Evolutionary conservation across 2,113 vertebrate species (phyloP), one percentile per base, ranked within the genome.

Genomic region (Agapornis roseicollis): DNA sequence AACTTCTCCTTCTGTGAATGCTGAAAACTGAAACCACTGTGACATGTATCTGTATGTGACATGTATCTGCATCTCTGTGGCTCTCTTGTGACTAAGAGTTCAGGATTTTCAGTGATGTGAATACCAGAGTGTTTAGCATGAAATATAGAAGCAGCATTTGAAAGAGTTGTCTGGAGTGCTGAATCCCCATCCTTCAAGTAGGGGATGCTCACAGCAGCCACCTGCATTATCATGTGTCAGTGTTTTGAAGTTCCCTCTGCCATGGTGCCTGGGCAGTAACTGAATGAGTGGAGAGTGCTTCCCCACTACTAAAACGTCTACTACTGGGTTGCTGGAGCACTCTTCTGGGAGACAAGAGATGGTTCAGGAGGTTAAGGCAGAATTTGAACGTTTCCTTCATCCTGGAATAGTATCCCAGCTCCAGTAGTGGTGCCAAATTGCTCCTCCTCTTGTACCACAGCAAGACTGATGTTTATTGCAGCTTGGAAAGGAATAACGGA

Each of bases 201-300:
- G 7, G 9, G 13, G 49, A 60, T 66, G 33, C 29, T 17, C 64
- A 42, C 25, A 63, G 44, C 53, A 80, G 35, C 42, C 1, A 2
- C 37, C 33, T 52, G 50, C 22, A 17, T 58, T 70, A 70, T 23
- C 37, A 50, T 13, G 8, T 2, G 1, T 49, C 52, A 44, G 0
- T 25, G 73, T 69, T 70, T 90, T 73, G 15, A 23, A 35, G 13
- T 56, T 78, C 6, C 10, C 10, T 3, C 17, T 60, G 47, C 16
- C 22, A 28, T 0, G 2, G 17, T 81, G 49, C 35, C 29, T 11
- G 13, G 27, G 17, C 69, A 88, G 29, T 1, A 16, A 37, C 37
- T n/a, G 46, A 63, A 52, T 12, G n/a, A 71, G n/a, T 7, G 5
- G 28, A 63, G 28, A 60, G 4, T 0, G 0, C 19, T 84, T 77